Conservation (phyloP, 2,797 vertebrate species). For the Pitangus sulphuratus region DNA sequence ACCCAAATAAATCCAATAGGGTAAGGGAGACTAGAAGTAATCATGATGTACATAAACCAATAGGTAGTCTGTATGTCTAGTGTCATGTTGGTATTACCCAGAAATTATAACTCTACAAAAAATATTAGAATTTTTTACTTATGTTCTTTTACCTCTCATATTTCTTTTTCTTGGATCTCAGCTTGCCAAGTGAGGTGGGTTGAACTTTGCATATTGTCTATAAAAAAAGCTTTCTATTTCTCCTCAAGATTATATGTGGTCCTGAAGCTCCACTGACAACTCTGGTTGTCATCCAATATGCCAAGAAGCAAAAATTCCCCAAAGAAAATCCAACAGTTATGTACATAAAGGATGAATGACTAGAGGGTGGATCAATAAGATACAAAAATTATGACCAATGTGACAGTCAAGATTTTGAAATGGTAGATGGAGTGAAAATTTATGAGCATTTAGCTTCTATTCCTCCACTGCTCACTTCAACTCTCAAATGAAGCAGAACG, state of each 20-base stretch:
- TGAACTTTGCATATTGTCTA: not conserved
- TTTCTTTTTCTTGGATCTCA: not conserved
- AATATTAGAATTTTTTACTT: not conserved
- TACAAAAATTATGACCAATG: not conserved
- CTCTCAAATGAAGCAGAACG: not conserved
- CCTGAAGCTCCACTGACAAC: not conserved
- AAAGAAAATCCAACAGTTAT: not conserved
- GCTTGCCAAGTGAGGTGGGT: not conserved
- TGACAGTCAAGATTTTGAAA: not conserved
- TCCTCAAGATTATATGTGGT: not conserved
- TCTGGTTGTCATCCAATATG: not conserved
- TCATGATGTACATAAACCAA: accelerated
- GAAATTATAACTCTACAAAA: not conserved
- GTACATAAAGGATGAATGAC: not conserved
- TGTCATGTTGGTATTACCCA: not conserved
- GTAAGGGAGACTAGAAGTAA: accelerated
- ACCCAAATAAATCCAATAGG: not conserved
- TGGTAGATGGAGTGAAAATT: not conserved
- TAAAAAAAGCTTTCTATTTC: not conserved
- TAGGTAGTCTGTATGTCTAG: not conserved
- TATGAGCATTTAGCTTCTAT: not conserved
- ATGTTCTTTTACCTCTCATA: not conserved
- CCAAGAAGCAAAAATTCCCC: not conserved
- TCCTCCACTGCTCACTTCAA: not conserved
- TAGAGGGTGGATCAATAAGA: not conserved